Percentiles rank a stretch among this genome's conserved stretches.
phyloP scores from a whole-genome alignment of 2,797 vertebrate genomes.

The Rhabdomys pumilio region DNA sequence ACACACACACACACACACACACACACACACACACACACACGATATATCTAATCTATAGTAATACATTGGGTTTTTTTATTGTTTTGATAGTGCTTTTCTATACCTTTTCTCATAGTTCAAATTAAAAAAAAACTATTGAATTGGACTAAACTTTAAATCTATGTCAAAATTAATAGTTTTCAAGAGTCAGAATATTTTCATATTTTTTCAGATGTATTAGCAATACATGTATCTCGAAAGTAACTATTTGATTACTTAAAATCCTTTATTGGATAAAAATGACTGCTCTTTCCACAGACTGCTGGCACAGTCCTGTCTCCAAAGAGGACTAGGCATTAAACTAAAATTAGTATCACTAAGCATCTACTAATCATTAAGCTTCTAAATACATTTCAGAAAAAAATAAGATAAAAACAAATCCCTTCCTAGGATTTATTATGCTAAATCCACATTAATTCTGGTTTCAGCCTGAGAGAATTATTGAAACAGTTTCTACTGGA shows the following conservation, averaged over 20 bases:
- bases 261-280: background rate
- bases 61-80: background rate
- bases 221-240: background rate
- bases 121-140: background rate
- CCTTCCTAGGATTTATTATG: slow-evolving; percentile 17
- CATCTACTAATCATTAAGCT: background rate
- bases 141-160: background rate
- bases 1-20: background rate
- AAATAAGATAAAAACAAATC: slow-evolving; percentile 18
- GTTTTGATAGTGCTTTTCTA: background rate
- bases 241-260: slow-evolving; percentile 37
- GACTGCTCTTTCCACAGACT: background rate
- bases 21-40: too few species aligned
- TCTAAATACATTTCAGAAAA: slow-evolving; percentile 28
- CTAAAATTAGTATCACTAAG: slow-evolving; percentile 4
- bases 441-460: slow-evolving; percentile 63
- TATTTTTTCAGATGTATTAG: background rate
- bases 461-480: background rate
- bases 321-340: background rate
- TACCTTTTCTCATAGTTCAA: background rate
- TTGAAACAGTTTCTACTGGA: slow-evolving; percentile 36
- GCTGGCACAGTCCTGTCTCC: background rate
- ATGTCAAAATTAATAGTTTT: background rate
- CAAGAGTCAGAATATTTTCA: background rate
- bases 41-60: background rate